Conservation (phyloP, 2,113 vertebrate species). For the Sarotherodon lohbergeri region DNA sequence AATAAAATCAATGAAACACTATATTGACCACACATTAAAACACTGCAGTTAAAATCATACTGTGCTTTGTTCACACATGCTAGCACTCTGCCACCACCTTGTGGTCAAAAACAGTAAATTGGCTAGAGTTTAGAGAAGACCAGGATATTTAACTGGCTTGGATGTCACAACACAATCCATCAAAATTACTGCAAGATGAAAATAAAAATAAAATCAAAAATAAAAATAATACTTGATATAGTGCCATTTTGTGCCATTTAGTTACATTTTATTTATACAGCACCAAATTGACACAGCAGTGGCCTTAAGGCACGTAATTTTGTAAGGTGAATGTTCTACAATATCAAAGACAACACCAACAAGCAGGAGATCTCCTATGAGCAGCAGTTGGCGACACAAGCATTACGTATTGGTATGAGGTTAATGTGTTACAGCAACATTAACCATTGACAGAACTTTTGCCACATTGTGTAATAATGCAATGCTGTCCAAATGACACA, state of each 20-base stretch:
- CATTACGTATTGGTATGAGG: neutral
- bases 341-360: neutral
- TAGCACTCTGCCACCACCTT: neutral
- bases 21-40: neutral
- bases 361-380: neutral
- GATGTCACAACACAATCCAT: neutral
- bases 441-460: neutral
- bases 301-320: neutral
- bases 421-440: neutral
- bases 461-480: neutral
- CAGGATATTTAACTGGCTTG: neutral
- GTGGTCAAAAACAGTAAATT: neutral
- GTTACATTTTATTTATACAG: neutral
- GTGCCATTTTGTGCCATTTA: accelerated
- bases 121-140: accelerated
- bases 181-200: neutral
- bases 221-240: neutral
- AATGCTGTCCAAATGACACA: neutral
- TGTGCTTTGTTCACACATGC: neutral
- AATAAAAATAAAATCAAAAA: neutral
- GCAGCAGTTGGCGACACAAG: accelerated
- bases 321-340: neutral
- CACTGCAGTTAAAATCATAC: neutral
- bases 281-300: neutral
- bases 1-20: neutral